Percentiles rank a stretch among this genome's conserved stretches.
Evolutionary conservation across 2,113 vertebrate species (phyloP).

Genomic region (Myrmecophaga tridactyla): DNA sequence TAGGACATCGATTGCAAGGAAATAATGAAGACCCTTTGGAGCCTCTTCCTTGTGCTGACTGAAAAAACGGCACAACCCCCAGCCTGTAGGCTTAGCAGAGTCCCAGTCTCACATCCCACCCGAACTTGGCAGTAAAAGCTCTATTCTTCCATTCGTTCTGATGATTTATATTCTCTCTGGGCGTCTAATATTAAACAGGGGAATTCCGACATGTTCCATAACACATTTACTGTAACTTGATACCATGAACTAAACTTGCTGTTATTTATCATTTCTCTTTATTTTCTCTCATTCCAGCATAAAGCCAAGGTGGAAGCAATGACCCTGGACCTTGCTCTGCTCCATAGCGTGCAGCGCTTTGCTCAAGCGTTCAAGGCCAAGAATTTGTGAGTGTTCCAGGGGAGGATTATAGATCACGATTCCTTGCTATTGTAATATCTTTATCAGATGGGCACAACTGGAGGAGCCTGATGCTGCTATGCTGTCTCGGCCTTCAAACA

Average conservation of each 20-base stretch:
- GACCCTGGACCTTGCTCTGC: slow-evolving; percentile 93
- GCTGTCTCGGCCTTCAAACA: slow-evolving; percentile 42
- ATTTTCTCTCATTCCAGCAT: slow-evolving; percentile 88
- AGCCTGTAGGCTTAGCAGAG: slow-evolving; percentile 63
- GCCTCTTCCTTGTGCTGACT: neutral
- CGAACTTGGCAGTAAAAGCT: slow-evolving; percentile 78
- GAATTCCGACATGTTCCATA: slow-evolving; percentile 81
- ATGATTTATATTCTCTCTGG: slow-evolving; percentile 82
- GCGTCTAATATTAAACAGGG: slow-evolving; percentile 83
- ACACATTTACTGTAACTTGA: slow-evolving; percentile 80
- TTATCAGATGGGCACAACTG: slow-evolving; percentile 78
- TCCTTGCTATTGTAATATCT: slow-evolving; percentile 76
- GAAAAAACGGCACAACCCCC: slow-evolving; percentile 50
- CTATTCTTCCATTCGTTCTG: slow-evolving; percentile 62
- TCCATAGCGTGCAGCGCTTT: slow-evolving; percentile 92
- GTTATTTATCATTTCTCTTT: slow-evolving; percentile 82
- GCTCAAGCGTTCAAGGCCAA: slow-evolving; percentile 94
- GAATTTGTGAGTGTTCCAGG: slow-evolving; percentile 91
- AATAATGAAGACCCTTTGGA: neutral
- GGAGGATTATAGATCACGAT: slow-evolving; percentile 61
- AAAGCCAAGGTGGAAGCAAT: slow-evolving; percentile 97
- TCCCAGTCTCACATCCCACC: slow-evolving; percentile 65
- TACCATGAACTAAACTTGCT: slow-evolving; percentile 78
- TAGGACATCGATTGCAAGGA: neutral
- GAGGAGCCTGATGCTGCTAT: slow-evolving; percentile 41